Evolutionary conservation across 2,113 vertebrate species (phyloP).

Genomic region (Hydrochoerus hydrochaeris): DNA sequence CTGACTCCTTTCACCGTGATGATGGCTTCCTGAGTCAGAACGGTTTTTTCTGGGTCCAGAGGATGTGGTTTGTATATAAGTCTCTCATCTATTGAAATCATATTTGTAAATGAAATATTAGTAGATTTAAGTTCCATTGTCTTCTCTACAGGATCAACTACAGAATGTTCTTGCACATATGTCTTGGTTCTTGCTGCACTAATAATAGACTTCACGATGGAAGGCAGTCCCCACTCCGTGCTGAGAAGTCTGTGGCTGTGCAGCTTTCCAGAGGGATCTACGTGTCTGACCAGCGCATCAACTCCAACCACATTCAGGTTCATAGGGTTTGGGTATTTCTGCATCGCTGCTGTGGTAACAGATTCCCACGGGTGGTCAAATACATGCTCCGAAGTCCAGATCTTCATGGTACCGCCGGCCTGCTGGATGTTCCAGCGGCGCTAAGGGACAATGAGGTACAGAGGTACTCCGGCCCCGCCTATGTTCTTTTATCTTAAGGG

Average conservation of each 20-base stretch:
- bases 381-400: too few species aligned
- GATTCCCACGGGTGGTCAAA: conserved; percentile 99
- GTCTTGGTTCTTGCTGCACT: conserved; percentile 93
- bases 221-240: conserved; percentile 97
- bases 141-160: conserved; percentile 93
- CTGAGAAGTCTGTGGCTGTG: conserved; percentile 96
- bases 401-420: too few species aligned
- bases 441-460: too few species aligned
- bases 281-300: conserved; percentile 92
- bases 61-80: conserved; percentile 97
- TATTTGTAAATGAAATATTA: conserved; percentile 98
- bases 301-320: conserved; percentile 97
- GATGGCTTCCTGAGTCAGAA: conserved; percentile 97
- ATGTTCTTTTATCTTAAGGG: neutral
- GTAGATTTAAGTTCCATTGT: conserved; percentile 95
- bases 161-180: conserved; percentile 95
- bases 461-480: too few species aligned
- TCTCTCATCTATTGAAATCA: conserved; percentile 97
- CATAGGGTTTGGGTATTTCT: conserved; percentile 99
- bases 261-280: conserved; percentile 92
- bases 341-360: conserved; percentile 97
- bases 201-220: conserved; percentile 96
- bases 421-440: too few species aligned
- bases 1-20: conserved; percentile 98
- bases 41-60: conserved; percentile 93